phyloP scores from a whole-genome alignment of 2,888 invertebrate genomes.

The Metellina segmentata region DNA sequence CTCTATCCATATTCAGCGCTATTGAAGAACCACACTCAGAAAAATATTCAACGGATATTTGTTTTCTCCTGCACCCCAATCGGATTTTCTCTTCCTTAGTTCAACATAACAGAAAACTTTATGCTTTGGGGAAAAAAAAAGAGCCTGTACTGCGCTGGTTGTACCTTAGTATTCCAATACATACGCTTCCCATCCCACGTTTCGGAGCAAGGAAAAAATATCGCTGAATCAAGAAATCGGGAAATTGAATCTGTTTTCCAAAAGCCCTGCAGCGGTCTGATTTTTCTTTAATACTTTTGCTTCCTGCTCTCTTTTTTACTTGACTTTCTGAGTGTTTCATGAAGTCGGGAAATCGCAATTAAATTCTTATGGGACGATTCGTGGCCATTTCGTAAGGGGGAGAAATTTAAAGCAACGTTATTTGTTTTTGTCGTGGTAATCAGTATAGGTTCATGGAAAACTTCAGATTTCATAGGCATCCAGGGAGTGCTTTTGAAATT shows the following conservation, averaged over 20 bases:
- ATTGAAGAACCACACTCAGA: constrained; percentile 9
- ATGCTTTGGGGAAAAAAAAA: constrained; percentile 11
- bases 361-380: background rate
- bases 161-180: constrained; percentile 33
- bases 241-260: constrained; percentile 60
- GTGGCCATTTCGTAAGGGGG: background rate
- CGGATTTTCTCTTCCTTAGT: constrained; percentile 11
- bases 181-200: constrained; percentile 3
- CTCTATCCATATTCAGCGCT: constrained; percentile 13
- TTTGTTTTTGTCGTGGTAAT: background rate
- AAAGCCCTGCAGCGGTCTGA: constrained; percentile 20
- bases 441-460: too few relatives aligned
- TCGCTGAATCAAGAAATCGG: constrained; percentile 65
- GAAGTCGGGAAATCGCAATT: background rate
- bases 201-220: background rate
- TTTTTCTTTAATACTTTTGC: constrained; percentile 12
- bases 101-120: constrained; percentile 51
- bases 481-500: too few relatives aligned
- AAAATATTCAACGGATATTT: constrained; percentile 60
- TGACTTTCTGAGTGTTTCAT: background rate
- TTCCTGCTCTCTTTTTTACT: constrained; percentile 10
- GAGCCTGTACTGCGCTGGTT: background rate
- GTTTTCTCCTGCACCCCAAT: constrained; percentile 38
- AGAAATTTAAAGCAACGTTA: background rate
- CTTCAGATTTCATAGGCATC: too few relatives aligned